phyloP scores from a whole-genome alignment of 2,888 invertebrate genomes.

The Tuberolachnus salignus region DNA sequence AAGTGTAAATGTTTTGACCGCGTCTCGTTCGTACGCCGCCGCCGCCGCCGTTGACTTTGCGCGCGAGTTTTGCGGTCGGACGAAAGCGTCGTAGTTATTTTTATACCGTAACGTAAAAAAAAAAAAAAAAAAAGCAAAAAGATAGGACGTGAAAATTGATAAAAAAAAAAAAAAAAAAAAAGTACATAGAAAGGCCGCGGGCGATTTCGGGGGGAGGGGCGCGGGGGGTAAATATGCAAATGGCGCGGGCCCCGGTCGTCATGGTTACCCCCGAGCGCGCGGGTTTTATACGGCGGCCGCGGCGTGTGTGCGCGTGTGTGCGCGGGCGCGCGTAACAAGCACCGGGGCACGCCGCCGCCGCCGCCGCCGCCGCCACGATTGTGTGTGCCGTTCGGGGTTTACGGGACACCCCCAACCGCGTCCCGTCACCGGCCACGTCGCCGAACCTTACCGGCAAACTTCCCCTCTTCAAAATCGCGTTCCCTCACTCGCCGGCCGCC shows the following conservation, averaged over 20 bases:
- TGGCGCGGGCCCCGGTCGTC: constrained; percentile 46
- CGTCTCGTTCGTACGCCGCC: background rate
- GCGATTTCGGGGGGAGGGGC: constrained; percentile 9
- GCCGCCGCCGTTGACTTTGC: background rate
- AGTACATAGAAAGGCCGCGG: constrained; percentile 1
- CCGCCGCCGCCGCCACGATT: too few relatives aligned
- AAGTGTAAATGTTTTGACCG: constrained; percentile 43
- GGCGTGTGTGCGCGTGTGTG: constrained; percentile 7
- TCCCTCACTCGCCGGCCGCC: background rate
- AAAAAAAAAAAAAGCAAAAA: background rate
- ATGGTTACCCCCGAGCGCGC: constrained; percentile 27
- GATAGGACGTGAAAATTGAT: constrained; percentile 53
- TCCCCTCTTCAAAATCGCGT: background rate
- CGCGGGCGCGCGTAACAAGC: constrained; percentile 33
- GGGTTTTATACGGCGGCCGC: too few relatives aligned
- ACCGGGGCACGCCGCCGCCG: constrained; percentile 43
- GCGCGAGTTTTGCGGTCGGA: background rate
- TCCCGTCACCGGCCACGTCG: background rate
- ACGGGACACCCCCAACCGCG: constrained; percentile 14
- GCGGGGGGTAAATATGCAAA: constrained; percentile 32
- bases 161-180: constrained; percentile 30
- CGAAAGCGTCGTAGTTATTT: background rate
- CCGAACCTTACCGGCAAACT: background rate
- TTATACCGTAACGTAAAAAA: too few relatives aligned
- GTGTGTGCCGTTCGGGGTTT: constrained; percentile 45